These are phyloP conservation scores for Clanis bilineata DNA, from an alignment of 2,888 invertebrate species.

Conservation along the genomic window DNA sequence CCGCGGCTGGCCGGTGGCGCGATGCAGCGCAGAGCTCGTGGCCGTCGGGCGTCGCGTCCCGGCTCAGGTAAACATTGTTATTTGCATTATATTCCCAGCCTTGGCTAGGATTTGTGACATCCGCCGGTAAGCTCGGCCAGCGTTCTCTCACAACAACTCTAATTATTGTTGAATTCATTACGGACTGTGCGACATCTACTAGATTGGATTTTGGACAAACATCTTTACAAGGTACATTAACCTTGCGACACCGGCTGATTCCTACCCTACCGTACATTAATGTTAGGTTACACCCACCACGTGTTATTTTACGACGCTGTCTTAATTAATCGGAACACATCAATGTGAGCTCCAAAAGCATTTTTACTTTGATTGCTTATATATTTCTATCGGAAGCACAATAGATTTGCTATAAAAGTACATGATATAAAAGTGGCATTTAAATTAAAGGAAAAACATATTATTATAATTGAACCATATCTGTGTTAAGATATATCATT, in stretches of 20 bases:
- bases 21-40: constrained; percentile 23
- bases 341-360: background rate
- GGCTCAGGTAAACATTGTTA: constrained; percentile 68
- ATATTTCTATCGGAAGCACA: background rate
- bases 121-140: constrained; percentile 60
- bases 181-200: constrained; percentile 46
- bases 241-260: constrained; percentile 32
- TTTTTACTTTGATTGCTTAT: background rate
- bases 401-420: background rate
- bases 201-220: constrained; percentile 52
- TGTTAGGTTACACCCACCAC: background rate
- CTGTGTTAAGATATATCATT: too few species aligned
- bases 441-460: too few species aligned
- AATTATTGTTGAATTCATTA: constrained; percentile 64
- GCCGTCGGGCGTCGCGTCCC: constrained; percentile 26
- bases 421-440: too few species aligned
- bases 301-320: constrained; percentile 1
- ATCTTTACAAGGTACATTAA: constrained; percentile 39
- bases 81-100: constrained; percentile 67
- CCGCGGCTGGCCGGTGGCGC: constrained; percentile 34
- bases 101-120: constrained; percentile 73
- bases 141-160: constrained; percentile 50
- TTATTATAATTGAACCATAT: too few species aligned
- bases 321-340: background rate
- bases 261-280: constrained; percentile 24